Base-by-base conservation (phyloP, 1,140 invertebrate species). In the Drosophila melanogaster region DNA sequence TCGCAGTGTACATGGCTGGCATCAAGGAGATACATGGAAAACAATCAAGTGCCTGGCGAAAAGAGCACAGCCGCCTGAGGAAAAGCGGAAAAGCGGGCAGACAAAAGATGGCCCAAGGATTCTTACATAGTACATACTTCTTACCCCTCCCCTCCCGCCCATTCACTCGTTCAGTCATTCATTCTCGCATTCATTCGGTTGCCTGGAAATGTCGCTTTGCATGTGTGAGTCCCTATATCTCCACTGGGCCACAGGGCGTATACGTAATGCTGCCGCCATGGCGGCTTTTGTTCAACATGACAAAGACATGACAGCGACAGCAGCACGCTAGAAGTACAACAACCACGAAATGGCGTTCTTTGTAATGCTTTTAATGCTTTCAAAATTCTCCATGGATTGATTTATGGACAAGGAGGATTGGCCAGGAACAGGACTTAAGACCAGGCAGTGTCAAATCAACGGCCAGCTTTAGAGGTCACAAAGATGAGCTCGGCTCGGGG, bases 331-430 rank as follows among this genome's bases (percentile, higher is more conserved):
- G 49, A 38, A 54, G 22, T 54, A 69, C 47, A 55, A 64, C 60
- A 47, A 53, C 49, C 46, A 74, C 79, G 55, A 79, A 76, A 69
- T 76, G 74, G 60, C 47, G 79, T 79, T 73, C 71, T 79, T 83
- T 79, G 83, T 86, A 87, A 87, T 79, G 79, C 75, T 87, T 87
- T 83, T 89, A 87, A 87, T 86, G 84, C 83, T 73, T 71, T 81
- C 76, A 81, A 81, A 86, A 79, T 76, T 67, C 64, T 43, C 49
- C 75, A 69, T 49, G 56, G 66, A 87, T 87, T 87, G 83, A 87
- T 87, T 89, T 87, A 87, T 89, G 84, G 71, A 30, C 71, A 79
- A 40, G 56, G 26, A 57, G 35, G 12, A 55, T 26, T 30, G 30
- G 35, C 4, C 40, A 60, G 24, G 17, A 46, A 37, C 49, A 47